A percentile compares a stretch with the other conserved stretches of the same genome.
Conservation (phyloP, 2,888 invertebrate species). For the Monopis laevigella region DNA sequence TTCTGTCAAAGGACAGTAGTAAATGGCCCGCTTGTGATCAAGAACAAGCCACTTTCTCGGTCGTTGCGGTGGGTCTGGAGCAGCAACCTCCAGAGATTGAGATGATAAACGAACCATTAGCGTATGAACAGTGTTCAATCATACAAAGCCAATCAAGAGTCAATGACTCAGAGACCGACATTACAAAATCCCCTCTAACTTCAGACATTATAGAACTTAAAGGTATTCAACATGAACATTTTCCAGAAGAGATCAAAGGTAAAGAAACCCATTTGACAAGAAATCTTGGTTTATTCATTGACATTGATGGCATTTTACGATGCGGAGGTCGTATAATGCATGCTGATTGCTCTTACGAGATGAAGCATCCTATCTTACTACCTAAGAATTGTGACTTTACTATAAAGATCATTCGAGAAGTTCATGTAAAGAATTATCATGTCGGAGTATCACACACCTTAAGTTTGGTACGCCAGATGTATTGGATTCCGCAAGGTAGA, state of each 20-base stretch:
- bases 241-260: conserved; percentile 14
- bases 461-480: conserved; percentile 15
- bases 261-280: conserved; percentile 15
- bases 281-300: conserved; percentile 16
- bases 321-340: conserved; percentile 16
- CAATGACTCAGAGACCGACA: too few relatives aligned
- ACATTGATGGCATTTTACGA: conserved; percentile 16
- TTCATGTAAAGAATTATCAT: conserved; percentile 18
- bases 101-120: too few relatives aligned
- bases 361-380: conserved; percentile 14
- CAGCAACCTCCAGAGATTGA: too few relatives aligned
- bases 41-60: too few relatives aligned
- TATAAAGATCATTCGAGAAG: conserved; percentile 13
- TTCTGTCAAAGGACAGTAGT: too few relatives aligned
- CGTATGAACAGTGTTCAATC: too few relatives aligned
- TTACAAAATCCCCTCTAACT: too few relatives aligned
- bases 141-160: too few relatives aligned
- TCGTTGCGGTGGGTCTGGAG: too few relatives aligned
- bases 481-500: conserved; percentile 20
- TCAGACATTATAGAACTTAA: too few relatives aligned
- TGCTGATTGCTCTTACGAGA: conserved; percentile 14
- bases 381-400: conserved; percentile 17
- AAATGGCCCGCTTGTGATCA: too few relatives aligned
- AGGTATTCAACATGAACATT: conserved; percentile 14
- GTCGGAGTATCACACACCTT: conserved; percentile 19